Base-by-base conservation (phyloP, 1,140 invertebrate genomes). In the Idris sp. region DNA sequence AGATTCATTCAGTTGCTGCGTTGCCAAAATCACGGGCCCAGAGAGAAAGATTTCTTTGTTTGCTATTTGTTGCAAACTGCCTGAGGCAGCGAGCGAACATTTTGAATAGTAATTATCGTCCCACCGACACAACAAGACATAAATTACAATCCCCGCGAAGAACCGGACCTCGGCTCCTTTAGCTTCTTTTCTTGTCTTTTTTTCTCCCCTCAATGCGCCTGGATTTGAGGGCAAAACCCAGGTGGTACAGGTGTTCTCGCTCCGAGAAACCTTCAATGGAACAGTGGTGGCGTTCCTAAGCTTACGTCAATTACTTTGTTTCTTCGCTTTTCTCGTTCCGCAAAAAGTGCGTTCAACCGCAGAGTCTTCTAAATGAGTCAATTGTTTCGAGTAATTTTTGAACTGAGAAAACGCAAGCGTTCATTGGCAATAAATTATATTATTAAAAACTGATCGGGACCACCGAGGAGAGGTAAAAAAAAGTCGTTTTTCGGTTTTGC, bases 41-140 rank as follows among this genome's bases (percentile, higher is more conserved):
- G n/a, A n/a, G n/a, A n/a, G n/a, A n/a, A n/a, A n/a, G n/a, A n/a
- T n/a, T n/a, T 28, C 62, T 59, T 69, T 59, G 44, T 56, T 41
- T 35, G 14, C 22, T 13, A 51, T 59, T 53, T 61, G 11, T 56
- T 4, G 35, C 30, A 41, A 36, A 53, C 16, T 31, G 54, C 65
- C 73, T 36, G 4, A 22, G 40, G 48, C 56, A 40, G 64, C 33
- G 38, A 49, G n/a, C n/a, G 61, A 71, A 54, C 61, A 68, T 53
- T 76, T 67, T 61, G 67, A 76, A 76, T 76, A 76, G 67, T 72
- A 76, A 76, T 72, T 76, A 76, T 72, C 59, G 49, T 65, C 40
- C 74, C 61, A 56, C 59, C 74, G 67, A 76, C 54, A 75, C 58
- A 75, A 75, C 72, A 64, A 75, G 74, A 71, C 65, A 76, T 72